Base-by-base conservation (phyloP, 2,888 invertebrate species). In the Cephus sareptanus region DNA sequence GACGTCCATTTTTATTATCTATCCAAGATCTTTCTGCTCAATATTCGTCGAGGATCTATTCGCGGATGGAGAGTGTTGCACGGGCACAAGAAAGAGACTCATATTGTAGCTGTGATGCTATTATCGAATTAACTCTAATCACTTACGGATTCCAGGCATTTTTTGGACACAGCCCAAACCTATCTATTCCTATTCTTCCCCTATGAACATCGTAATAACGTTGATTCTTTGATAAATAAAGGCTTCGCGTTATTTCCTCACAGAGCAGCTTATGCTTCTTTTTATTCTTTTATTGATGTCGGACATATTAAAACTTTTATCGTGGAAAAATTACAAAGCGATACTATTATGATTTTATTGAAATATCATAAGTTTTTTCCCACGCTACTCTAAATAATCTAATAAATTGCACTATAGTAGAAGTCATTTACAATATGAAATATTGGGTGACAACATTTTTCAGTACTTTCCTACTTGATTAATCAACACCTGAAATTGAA, bases 21-120 rank as follows among this genome's bases (percentile, higher is more conserved):
- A 83, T 84, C 83, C 82, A 86, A 82, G 81, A 82, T 81, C 83
- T 85, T 75, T 87, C 82, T 87, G 86, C 87, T 85, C 85, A 87
- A 87, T 81, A 86, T 84, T 86, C 83, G 83, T 86, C 83, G 82
- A 84, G 56, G 56, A 23, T 56, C 35, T 74, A 78, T 31, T 78
- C 73, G 31, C 31, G 69, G 68, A 75, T 34, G 75, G 77, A 13
- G 71, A 71, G 33, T 31, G 12, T 71, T 34, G 34, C 34, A 33
- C 77, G 75, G 83, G 83, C 84, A 83, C 82, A 83, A 56, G 23
- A 82, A 81, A 76, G 76, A 73, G 76, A 77, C 80, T 85, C 84
- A 56, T 56, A 23, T 84, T 80, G 84, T 85, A 86, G 85, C 85
- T 85, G 85, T 85, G 86, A 86, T 86, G 86, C 85, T 82, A 83